These are phyloP conservation scores for Astreopora myriophthalma DNA, from an alignment of 64 coral and sea anemone genomes.

Conservation along the genomic window DNA sequence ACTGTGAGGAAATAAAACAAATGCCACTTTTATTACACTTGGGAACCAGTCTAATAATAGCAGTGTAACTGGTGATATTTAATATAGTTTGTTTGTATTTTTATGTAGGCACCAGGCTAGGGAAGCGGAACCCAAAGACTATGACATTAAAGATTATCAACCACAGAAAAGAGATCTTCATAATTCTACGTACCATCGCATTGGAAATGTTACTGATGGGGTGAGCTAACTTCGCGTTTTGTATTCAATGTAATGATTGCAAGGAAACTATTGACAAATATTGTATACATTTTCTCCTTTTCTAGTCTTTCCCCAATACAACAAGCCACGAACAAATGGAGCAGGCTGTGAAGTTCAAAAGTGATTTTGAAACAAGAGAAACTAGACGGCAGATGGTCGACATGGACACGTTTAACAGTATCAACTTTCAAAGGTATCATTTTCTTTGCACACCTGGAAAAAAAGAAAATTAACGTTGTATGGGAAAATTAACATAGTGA, in stretches of 20 bases:
- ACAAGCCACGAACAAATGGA: conserved; percentile 99
- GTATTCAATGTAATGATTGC: neutral
- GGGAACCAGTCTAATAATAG: too few species aligned
- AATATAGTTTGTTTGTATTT: too few species aligned
- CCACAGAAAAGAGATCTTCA: conserved; percentile 90
- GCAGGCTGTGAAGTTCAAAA: conserved; percentile 83
- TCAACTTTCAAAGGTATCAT: conserved; percentile 52
- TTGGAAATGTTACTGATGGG: conserved; percentile 88
- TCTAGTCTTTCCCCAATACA: conserved; percentile 82
- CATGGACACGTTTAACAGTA: conserved; percentile 71
- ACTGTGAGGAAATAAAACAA: neutral
- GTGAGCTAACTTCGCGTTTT: conserved; percentile 8
- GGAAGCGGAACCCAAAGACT: conserved; percentile 90
- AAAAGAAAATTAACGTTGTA: too few species aligned
- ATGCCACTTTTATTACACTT: too few species aligned
- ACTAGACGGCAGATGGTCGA: conserved; percentile 86
- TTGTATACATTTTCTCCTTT: neutral
- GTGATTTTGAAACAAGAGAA: conserved; percentile 88
- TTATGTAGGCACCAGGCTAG: conserved; percentile 86
- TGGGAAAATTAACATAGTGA: too few species aligned
- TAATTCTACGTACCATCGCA: conserved; percentile 88
- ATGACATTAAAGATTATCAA: conserved; percentile 90
- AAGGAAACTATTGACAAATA: neutral
- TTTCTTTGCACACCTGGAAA: too few species aligned
- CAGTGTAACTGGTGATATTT: too few species aligned